phyloP scores from a whole-genome alignment of 2,888 invertebrate genomes.

The Apodemia hepburni region DNA sequence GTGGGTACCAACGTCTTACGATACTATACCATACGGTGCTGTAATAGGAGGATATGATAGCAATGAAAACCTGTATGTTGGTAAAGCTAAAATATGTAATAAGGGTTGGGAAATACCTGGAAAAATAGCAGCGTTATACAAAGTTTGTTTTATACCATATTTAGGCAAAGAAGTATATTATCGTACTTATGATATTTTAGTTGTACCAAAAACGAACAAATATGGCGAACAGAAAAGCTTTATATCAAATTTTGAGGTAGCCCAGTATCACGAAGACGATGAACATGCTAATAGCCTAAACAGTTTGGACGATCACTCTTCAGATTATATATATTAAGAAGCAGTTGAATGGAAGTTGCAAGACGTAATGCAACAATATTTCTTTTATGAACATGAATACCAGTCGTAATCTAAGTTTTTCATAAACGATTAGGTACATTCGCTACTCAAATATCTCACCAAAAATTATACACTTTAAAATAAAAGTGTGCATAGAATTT shows the following conservation, averaged over 20 bases:
- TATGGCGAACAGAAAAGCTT: neutral
- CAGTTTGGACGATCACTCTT: no score
- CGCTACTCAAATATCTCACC: no score
- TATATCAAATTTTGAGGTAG: neutral
- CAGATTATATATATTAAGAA: no score
- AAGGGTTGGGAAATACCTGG: conserved; percentile 86
- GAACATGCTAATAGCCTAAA: neutral
- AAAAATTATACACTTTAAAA: no score
- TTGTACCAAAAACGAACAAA: conserved; percentile 22
- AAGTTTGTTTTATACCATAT: conserved; percentile 85
- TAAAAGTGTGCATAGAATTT: no score
- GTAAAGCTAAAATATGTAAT: conserved; percentile 23
- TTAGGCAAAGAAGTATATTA: conserved; percentile 39
- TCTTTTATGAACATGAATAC: no score
- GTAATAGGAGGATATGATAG: conserved; percentile 77
- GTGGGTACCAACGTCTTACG: conserved; percentile 79
- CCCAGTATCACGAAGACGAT: neutral
- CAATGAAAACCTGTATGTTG: conserved; percentile 26
- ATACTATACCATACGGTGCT: conserved; percentile 84
- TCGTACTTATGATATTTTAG: conserved; percentile 42
- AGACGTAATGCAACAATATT: no score
- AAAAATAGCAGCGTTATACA: conserved; percentile 85
- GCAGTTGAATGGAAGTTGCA: no score
- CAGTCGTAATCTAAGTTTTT: no score
- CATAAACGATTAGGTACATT: no score